phyloP scores from a whole-genome alignment of 1,140 invertebrate species.

The Drosophila burlai region DNA sequence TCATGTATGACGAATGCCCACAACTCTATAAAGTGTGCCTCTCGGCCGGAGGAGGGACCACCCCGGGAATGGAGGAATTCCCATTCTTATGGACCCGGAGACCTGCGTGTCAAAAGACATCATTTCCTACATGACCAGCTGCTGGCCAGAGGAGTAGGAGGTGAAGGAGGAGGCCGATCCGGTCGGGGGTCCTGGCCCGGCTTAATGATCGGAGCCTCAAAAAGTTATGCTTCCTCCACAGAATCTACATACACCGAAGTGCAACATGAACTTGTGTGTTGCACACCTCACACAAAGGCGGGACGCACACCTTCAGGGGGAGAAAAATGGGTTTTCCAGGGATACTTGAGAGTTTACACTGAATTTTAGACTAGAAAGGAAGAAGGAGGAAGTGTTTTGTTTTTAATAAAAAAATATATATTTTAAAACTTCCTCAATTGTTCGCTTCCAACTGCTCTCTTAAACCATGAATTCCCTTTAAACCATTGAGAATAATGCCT shows the following conservation, averaged over 20 bases:
- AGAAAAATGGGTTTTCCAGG: neutral
- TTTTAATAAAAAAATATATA: no score
- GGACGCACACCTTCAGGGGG: neutral
- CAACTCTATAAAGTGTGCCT: conserved; percentile 68
- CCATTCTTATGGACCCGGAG: conserved; percentile 29
- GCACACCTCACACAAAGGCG: conserved; percentile 35
- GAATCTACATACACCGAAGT: conserved; percentile 71
- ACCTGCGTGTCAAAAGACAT: conserved; percentile 81
- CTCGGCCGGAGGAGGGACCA: conserved; percentile 34
- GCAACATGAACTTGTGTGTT: conserved; percentile 74
- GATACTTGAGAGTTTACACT: neutral
- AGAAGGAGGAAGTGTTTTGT: no score
- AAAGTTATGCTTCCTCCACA: conserved; percentile 54
- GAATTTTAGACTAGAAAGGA: neutral
- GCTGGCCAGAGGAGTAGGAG: conserved; percentile 14
- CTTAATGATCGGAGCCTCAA: conserved; percentile 68
- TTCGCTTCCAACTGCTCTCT: no score
- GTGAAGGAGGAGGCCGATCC: conserved; percentile 35
- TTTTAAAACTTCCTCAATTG: no score
- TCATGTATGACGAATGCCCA: conserved; percentile 17
- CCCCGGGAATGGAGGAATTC: conserved; percentile 45
- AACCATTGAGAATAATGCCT: neutral
- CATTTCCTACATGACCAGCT: conserved; percentile 71
- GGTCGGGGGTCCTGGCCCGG: conserved; percentile 26
- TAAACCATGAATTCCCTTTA: neutral